Base-by-base conservation (phyloP, 2,113 vertebrate genomes). In the Sinocyclocheilus rhinocerous region DNA sequence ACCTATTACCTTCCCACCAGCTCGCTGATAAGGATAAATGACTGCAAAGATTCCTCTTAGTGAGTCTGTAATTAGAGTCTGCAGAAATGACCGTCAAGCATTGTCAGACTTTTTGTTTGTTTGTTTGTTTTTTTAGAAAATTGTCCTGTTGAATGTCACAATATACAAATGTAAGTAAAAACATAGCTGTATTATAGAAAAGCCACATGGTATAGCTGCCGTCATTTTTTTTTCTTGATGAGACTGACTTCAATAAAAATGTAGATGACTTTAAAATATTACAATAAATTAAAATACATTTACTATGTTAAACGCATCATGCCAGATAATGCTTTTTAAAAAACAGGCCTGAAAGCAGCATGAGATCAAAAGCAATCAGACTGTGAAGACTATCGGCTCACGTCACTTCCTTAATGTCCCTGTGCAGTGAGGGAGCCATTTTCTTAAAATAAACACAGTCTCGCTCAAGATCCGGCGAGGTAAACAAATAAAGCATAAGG, bases 1-100 rank as follows among this genome's bases (percentile, higher is more conserved):
- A 85, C 90, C 91, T 29, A 24, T 92, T 90, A 93, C 92, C 93
- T 93, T 90, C 92, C 91, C 87, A 84, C 78, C 65, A 55, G 59
- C 45, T 4, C 26, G 24, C 83, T 50, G 36, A 85, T 57, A 55
- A 55, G 18, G 48, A 83, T 83, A 83, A 83, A 83, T 55, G 81
- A 72, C 81, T 70, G 45, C 6, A 36, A 20, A 70, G 65, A 83
- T 83, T 83, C 81, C 48, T 83, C 45, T 83, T 83, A 33, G 81
- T 69, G 26, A 72, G 45, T 70, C 4, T 72, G 24, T 10, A 72
- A 83, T 83, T 70, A 83, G 48, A 83, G 81, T 83, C 65, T 22
- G 81, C 10, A 12, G 42, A 72, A 83, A 83, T 83, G 10, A 70
- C 48, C 29, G 9, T 83, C 81, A 83, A 83, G 16, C 16, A n/a